Percentiles rank a stretch among this genome's conserved stretches.
These are phyloP conservation scores for Meda fulgida DNA, from an alignment of 2,797 vertebrate species.

Conservation along the genomic window DNA sequence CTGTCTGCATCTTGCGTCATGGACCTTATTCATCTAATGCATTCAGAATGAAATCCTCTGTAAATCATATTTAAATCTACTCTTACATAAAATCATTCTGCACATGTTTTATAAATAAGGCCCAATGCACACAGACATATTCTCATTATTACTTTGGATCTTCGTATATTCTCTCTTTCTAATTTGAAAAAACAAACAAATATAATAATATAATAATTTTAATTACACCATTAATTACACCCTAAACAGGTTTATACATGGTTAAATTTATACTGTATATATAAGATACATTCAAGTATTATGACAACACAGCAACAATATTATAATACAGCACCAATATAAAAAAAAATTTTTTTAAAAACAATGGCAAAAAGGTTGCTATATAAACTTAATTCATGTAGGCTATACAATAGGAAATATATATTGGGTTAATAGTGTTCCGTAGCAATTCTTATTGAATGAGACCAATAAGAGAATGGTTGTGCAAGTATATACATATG, in stretches of 20 bases:
- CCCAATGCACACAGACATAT: not conserved
- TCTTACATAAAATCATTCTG: not conserved
- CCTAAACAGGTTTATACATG: not conserved
- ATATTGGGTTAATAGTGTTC: not conserved
- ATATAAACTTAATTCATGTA: not conserved
- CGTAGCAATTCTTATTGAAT: not conserved
- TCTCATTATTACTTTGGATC: not conserved
- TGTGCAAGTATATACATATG: too few species aligned
- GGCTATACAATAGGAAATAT: too few species aligned
- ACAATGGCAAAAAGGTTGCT: not conserved
- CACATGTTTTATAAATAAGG: not conserved
- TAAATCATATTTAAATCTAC: not conserved
- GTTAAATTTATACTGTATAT: not conserved
- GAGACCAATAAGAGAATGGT: not conserved
- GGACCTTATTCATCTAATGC: not conserved
- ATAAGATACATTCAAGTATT: not conserved
- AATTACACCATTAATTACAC: too few species aligned
- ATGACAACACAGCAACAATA: not conserved
- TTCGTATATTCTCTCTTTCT: not conserved
- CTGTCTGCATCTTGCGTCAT: not conserved
- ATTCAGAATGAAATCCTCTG: not conserved
- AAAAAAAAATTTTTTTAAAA: not conserved
- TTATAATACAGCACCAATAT: not conserved
- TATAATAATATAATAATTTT: too few species aligned
- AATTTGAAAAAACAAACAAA: not conserved